Evolutionary conservation across 2,113 vertebrate species (phyloP).

Genomic region (Gopherus flavomarginatus): DNA sequence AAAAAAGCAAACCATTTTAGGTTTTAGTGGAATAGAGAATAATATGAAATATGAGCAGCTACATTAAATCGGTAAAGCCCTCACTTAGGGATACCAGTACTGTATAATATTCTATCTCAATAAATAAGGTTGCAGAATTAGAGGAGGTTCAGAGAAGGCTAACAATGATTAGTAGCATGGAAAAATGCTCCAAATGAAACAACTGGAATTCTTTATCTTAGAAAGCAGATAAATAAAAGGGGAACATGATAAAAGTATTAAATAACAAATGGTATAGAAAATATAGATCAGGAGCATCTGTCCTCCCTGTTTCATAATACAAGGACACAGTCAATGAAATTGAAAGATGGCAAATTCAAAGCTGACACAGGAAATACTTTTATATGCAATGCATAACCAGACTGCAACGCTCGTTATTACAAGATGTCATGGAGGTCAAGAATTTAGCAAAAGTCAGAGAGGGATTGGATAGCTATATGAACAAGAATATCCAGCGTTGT

Average conservation of each 20-base stretch:
- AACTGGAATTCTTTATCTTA: neutral
- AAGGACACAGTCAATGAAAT: neutral
- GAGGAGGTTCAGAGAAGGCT: neutral
- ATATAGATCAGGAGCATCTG: neutral
- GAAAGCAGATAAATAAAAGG: neutral
- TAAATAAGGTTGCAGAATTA: neutral
- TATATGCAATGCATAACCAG: neutral
- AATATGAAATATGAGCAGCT: neutral
- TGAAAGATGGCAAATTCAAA: neutral
- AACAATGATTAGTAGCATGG: neutral
- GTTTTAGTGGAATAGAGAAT: neutral
- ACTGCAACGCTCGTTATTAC: neutral
- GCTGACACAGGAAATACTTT: neutral
- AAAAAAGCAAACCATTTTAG: neutral
- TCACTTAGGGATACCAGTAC: neutral
- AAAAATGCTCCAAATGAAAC: neutral
- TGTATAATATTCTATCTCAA: neutral
- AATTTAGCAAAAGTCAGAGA: neutral
- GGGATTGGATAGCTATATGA: neutral
- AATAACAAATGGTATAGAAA: neutral
- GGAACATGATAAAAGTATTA: neutral
- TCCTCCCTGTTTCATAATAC: neutral
- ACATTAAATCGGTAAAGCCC: neutral
- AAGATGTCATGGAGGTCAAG: neutral
- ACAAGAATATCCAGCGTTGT: neutral